phyloP scores from a whole-genome alignment of 2,113 vertebrate species.

The Polyodon spathula region DNA sequence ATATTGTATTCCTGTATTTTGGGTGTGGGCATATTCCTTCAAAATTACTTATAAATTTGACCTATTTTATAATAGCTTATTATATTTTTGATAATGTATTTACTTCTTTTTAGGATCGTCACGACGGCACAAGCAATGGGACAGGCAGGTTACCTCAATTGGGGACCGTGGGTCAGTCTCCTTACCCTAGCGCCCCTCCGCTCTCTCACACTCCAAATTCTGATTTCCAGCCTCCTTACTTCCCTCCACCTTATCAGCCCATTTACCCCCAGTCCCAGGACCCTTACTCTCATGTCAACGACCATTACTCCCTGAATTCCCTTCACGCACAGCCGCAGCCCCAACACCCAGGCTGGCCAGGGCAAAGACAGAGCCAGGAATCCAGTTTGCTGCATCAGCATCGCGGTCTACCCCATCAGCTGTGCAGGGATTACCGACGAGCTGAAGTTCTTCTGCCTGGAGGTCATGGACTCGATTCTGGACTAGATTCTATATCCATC shows the following conservation, averaged over 20 bases:
- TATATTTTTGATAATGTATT: conserved; percentile 12
- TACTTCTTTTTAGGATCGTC: conserved; percentile 70
- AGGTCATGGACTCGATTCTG: conserved; percentile 85
- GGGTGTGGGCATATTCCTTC: too few species aligned
- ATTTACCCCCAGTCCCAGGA: conserved; percentile 97
- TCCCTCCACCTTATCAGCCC: conserved; percentile 91
- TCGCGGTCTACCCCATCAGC: conserved; percentile 85
- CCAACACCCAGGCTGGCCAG: conserved; percentile 93
- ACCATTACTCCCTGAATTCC: conserved; percentile 93
- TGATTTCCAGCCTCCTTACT: conserved; percentile 91
- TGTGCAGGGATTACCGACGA: conserved; percentile 92
- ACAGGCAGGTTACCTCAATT: conserved; percentile 90
- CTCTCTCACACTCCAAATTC: conserved; percentile 91
- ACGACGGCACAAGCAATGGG: conserved; percentile 92
- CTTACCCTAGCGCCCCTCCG: conserved; percentile 88
- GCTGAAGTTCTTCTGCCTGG: conserved; percentile 82
- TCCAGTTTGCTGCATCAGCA: conserved; percentile 89
- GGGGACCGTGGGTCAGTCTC: conserved; percentile 90
- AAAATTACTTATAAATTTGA: too few species aligned
- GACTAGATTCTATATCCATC: conserved; percentile 82
- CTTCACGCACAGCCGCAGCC: conserved; percentile 89
- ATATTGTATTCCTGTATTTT: too few species aligned
- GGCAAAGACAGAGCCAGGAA: conserved; percentile 90
- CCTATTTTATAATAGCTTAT: too few species aligned
- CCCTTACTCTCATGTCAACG: conserved; percentile 96